A percentile compares a stretch with the other conserved stretches of the same genome.
Evolutionary conservation across 2,113 vertebrate species (phyloP).

Genomic region (Tachysurus fulvidraco): DNA sequence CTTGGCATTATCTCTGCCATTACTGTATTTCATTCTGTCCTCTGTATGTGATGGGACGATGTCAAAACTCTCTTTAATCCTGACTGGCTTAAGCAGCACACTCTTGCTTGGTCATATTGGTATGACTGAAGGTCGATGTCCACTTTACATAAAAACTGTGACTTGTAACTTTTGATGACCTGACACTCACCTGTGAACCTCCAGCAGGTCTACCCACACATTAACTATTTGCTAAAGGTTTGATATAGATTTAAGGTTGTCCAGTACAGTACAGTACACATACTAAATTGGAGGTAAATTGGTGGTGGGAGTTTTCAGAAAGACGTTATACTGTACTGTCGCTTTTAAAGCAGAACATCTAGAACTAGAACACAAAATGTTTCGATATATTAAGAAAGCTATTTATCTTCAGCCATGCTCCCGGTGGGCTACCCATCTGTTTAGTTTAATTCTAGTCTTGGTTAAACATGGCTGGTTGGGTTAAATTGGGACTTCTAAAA

Average conservation of each 20-base stretch:
- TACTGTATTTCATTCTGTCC: constrained; percentile 36
- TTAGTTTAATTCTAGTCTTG: background rate
- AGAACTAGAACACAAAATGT: background rate
- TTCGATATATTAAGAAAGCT: background rate
- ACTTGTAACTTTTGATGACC: background rate
- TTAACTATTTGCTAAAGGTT: background rate
- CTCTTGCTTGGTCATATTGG: background rate
- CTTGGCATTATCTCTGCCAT: constrained; percentile 18
- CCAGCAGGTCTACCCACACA: background rate
- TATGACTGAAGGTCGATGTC: background rate
- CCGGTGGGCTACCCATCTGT: background rate
- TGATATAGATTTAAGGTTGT: background rate
- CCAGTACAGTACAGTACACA: background rate
- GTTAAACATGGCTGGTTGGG: background rate
- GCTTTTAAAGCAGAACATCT: background rate
- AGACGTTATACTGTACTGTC: background rate
- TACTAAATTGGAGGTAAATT: background rate
- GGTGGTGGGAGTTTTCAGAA: background rate
- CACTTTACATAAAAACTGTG: background rate
- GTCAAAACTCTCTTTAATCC: background rate
- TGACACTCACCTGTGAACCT: background rate
- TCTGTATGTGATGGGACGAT: background rate
- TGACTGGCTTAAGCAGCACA: background rate
- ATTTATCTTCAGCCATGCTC: background rate
- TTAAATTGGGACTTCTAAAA: background rate